Percentiles rank a stretch among this genome's conserved stretches.
Evolutionary conservation across 2,113 vertebrate species (phyloP).

Genomic region (Pontoporia blainvillei): DNA sequence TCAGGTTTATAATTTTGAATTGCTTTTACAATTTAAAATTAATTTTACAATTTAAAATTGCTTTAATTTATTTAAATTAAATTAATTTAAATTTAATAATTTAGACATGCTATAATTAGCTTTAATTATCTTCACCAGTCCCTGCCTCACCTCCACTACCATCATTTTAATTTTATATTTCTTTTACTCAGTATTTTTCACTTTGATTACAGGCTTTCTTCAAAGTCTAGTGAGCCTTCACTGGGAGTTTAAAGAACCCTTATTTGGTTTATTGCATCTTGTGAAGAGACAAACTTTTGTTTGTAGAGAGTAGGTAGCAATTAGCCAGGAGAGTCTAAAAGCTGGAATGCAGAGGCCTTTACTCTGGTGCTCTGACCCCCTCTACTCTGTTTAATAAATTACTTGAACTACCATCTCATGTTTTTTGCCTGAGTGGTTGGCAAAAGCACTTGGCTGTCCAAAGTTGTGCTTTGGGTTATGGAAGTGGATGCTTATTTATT

Average conservation of each 20-base stretch:
- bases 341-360: not conserved
- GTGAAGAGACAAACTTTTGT: not conserved
- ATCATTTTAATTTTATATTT: not conserved
- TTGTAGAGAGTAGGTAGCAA: not conserved
- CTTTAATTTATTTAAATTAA: no score
- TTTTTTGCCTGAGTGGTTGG: not conserved
- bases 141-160: not conserved
- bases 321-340: not conserved
- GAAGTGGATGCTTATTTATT: not conserved
- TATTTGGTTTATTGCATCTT: not conserved
- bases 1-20: not conserved
- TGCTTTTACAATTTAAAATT: not conserved
- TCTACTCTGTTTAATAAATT: not conserved
- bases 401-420: not conserved
- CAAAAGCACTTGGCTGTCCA: not conserved
- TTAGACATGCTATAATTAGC: not conserved
- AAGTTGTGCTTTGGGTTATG: not conserved
- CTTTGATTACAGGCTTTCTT: not conserved
- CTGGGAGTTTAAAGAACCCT: not conserved
- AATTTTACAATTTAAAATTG: not conserved
- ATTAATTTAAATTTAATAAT: no score
- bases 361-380: not conserved
- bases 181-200: not conserved
- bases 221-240: not conserved
- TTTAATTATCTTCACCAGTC: not conserved